Evolutionary conservation across 2,888 invertebrate species (phyloP).

Genomic region (Eupithecia centaureata): DNA sequence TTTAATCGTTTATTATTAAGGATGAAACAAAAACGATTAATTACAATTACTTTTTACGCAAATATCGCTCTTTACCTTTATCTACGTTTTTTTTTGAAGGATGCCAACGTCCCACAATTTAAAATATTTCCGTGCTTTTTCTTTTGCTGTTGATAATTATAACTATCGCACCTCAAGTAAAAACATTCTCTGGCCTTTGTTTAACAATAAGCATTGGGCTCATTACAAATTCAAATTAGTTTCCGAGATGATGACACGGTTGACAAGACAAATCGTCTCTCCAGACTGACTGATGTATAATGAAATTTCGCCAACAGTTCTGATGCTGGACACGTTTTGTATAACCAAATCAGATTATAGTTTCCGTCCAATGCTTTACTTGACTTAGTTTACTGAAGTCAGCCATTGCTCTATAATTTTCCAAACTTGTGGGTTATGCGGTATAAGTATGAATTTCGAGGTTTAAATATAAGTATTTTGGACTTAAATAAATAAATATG

Average conservation of each 20-base stretch:
- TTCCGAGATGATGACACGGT: slow-evolving; percentile 63
- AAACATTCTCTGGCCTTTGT: slow-evolving; percentile 28
- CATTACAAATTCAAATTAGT: slow-evolving; percentile 76
- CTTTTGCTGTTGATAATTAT: neutral
- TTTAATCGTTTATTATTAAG: no score
- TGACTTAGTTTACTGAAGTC: neutral
- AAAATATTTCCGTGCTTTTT: neutral
- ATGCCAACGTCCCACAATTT: neutral
- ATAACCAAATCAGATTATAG: slow-evolving; percentile 40
- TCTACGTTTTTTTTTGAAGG: neutral
- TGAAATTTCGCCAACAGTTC: slow-evolving; percentile 67
- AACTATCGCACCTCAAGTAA: slow-evolving; percentile 12
- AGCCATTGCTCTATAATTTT: neutral
- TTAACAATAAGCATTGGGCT: slow-evolving; percentile 56
- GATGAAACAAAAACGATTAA: no score
- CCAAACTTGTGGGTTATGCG: no score
- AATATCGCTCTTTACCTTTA: neutral
- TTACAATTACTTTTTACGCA: no score
- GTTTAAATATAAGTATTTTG: no score
- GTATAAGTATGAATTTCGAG: no score
- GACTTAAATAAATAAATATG: no score
- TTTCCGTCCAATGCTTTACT: slow-evolving; percentile 1
- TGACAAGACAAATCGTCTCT: slow-evolving; percentile 75
- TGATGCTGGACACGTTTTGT: slow-evolving; percentile 67
- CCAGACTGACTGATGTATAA: slow-evolving; percentile 62